Evolutionary conservation across 2,888 invertebrate species (phyloP).

Genomic region (Escarpia spicata): DNA sequence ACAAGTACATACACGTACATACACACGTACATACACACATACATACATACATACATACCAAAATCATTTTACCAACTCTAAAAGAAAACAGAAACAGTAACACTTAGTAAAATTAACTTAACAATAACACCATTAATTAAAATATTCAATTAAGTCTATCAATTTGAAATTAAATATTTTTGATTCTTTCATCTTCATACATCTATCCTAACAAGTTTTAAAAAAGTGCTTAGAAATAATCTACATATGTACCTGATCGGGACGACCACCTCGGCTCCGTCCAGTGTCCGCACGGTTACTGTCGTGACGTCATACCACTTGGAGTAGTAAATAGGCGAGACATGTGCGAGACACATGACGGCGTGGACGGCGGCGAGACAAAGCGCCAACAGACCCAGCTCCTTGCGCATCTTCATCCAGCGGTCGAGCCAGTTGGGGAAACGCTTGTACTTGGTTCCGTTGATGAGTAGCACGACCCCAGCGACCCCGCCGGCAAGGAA

Average conservation of each 20-base stretch:
- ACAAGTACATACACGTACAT: no score
- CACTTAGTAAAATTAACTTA: no score
- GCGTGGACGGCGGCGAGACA: slow-evolving; percentile 49
- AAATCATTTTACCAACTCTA: no score
- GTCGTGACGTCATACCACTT: slow-evolving; percentile 25
- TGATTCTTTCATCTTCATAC: no score
- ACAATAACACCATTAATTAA: no score
- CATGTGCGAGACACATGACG: slow-evolving; percentile 50
- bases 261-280: neutral
- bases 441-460: slow-evolving; percentile 54
- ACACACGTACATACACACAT: no score
- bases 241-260: neutral
- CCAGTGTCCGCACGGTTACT: neutral
- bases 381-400: slow-evolving; percentile 54
- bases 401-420: slow-evolving; percentile 53
- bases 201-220: no score
- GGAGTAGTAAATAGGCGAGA: slow-evolving; percentile 50
- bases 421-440: slow-evolving; percentile 54
- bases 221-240: no score
- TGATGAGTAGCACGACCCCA: slow-evolving; percentile 45
- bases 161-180: no score
- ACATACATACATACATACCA: no score
- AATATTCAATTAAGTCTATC: no score
- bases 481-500: slow-evolving; percentile 56
- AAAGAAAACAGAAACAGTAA: no score